Percentiles rank a stretch among this genome's conserved stretches.
Conservation (phyloP, 2,113 vertebrate genomes). For the Anarhynchus alexandrinus region DNA sequence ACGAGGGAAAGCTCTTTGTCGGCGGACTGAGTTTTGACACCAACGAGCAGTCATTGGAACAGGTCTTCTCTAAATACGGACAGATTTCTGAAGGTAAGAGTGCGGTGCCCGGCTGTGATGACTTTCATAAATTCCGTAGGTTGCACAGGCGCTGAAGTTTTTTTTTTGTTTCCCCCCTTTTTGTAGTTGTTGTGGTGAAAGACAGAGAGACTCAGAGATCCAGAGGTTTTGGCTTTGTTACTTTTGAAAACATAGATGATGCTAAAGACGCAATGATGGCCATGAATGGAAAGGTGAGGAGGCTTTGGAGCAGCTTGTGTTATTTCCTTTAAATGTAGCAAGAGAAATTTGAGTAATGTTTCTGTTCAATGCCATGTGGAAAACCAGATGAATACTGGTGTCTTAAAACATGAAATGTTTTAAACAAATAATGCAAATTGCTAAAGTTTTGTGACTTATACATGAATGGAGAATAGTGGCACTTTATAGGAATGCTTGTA, state of each 20-base stretch:
- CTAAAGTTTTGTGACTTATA: accelerated
- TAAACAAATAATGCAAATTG: accelerated
- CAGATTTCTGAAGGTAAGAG: constrained; percentile 87
- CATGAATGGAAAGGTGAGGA: constrained; percentile 95
- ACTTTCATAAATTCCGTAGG: accelerated
- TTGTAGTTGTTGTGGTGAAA: constrained; percentile 91
- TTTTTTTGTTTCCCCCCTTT: background rate
- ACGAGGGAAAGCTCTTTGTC: constrained; percentile 94
- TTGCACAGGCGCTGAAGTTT: accelerated
- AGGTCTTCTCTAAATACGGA: constrained; percentile 94
- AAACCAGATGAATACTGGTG: accelerated
- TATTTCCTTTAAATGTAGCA: accelerated
- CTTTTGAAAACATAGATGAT: constrained; percentile 93
- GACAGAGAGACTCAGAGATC: constrained; percentile 94
- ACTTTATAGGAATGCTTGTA: accelerated
- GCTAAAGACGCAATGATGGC: constrained; percentile 94
- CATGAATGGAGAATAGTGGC: accelerated
- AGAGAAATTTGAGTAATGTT: accelerated
- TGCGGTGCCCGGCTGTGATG: accelerated
- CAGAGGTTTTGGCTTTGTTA: constrained; percentile 95
- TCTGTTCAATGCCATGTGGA: accelerated
- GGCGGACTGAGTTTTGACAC: constrained; percentile 96
- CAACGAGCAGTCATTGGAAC: constrained; percentile 88
- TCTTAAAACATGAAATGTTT: accelerated
- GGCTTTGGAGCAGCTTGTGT: no score